Base-by-base conservation (phyloP, 2,888 invertebrate species). In the Oconnorella tubifera region DNA sequence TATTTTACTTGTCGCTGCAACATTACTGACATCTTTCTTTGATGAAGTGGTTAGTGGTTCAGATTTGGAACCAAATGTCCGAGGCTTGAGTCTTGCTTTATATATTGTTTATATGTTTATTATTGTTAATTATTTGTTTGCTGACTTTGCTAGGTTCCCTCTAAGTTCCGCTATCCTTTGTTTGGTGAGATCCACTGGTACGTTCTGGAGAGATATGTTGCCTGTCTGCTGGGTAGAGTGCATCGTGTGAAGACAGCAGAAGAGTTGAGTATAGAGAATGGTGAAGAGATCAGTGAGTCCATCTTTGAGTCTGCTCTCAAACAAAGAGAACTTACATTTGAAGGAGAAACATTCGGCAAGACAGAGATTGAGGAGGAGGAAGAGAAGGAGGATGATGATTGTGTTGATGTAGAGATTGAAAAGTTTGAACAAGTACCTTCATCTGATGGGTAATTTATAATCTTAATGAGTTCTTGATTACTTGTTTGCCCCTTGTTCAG, bases 181-280 rank as follows among this genome's bases (percentile, higher is more conserved):
- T 98, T 94, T 83, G 93, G 92, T 19, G 97, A 98, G 84, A 95
- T 98, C 90, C 84, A 95, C 66, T 98, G 98, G 96, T 98, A 97
- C 83, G 94, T 96, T 50, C 83, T 97, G 72, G 95, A 94, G 75
- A 87, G 92, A 51, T 97, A 97, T 82, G 92, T 96, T 40, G 88
- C 88, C 73, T 90, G 91, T 64, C 83, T 97, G 60, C 84, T 94
- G 63, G 94, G 94, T 1, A 75, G 74, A 29, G 70, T 74, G 3
- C 76, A 76, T 69, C 69, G 79, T 4, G 61, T 63, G 6, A 73
- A 71, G 66, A 67, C 68, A 14, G 71, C 68, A 6, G 64, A 70
- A 55, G 74, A 75, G 25, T 4, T 6, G 53, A 19, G 10, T 6
- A 51, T 23, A 6, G 53, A 51, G 53, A 51, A 25, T 27, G 53